Base-by-base conservation (phyloP, 2,888 invertebrate species). In the Ophion ellenae region DNA sequence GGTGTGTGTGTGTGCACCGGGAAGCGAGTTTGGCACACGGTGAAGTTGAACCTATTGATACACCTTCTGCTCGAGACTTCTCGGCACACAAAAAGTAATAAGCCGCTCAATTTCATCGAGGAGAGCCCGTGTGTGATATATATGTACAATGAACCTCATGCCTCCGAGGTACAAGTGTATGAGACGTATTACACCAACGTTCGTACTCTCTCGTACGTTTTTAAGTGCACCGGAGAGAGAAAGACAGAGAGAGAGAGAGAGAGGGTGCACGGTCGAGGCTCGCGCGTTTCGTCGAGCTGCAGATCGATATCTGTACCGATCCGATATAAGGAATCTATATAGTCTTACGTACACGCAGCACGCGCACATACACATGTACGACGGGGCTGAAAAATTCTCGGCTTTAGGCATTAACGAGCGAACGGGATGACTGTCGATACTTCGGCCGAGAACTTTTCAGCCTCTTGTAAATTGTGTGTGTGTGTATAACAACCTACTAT, bases 291-390 rank as follows among this genome's bases (percentile, higher is more conserved):
- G 74, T 84, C 74, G 81, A 69, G 81, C 69, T 70, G 64, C 57
- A 83, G 86, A 86, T 86, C 84, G 81, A 86, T 86, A 85, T 85
- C 86, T 81, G 81, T 81, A 66, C 84, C 77, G 86, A 86, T 84
- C 77, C 81, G 86, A 86, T 84, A 75, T 83, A 84, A 86, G 70
- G 77, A 36, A 67, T 69, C 74, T 79, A 76, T 69, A 71, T 63
- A 53, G 66, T 63, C 24, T 20, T 61, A 28, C 45, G 36, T 79
- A 71, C 64, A 77, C 64, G 57, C 67, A 74, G 4, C 32, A 47
- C 11, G 3, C 47, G 47, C 67, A 66, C 61, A 61, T 6, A 61
- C 24, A 24, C 17, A 45, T 59, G 11, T 36, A 59, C 53, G 47
- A 47, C 3, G 11, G 11, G 47, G 47, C 47, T 47, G 47, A 11